phyloP scores from a whole-genome alignment of 2,888 invertebrate genomes.

The Xanthia icteritia region DNA sequence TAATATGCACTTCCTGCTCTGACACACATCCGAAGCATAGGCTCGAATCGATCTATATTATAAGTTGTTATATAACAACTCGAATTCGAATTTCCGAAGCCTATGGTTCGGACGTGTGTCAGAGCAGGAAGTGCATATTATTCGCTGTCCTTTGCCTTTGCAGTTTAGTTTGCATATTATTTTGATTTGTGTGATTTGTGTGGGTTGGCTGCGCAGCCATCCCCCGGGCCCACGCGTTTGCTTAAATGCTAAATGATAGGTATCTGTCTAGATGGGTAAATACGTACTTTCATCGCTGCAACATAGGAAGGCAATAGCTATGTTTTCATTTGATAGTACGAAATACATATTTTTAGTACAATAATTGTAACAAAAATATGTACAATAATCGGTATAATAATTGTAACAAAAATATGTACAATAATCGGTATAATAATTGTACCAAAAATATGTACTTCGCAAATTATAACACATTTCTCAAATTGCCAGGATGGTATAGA shows the following conservation, averaged over 20 bases:
- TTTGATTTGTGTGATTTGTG: too few relatives aligned
- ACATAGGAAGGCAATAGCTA: background rate
- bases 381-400: too few relatives aligned
- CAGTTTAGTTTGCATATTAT: too few relatives aligned
- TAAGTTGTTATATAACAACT: too few relatives aligned
- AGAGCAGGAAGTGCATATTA: slow-evolving; percentile 12
- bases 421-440: too few relatives aligned
- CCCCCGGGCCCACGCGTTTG: background rate
- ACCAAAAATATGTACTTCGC: too few relatives aligned
- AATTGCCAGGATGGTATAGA: too few relatives aligned
- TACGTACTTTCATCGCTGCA: background rate
- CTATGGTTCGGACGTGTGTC: background rate
- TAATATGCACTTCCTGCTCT: slow-evolving; percentile 12
- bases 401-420: too few relatives aligned
- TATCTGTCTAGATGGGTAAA: background rate
- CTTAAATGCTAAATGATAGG: background rate
- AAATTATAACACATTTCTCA: too few relatives aligned
- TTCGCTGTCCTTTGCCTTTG: background rate
- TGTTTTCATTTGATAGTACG: background rate
- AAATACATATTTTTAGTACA: background rate
- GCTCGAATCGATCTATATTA: too few relatives aligned
- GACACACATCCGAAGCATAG: background rate
- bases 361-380: too few relatives aligned
- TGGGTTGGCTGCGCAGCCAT: background rate
- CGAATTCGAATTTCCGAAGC: too few relatives aligned